Evolutionary conservation across 1,140 invertebrate species (phyloP), one percentile per base, ranked within the genome.

Genomic region (Dreissena rostriformis): DNA sequence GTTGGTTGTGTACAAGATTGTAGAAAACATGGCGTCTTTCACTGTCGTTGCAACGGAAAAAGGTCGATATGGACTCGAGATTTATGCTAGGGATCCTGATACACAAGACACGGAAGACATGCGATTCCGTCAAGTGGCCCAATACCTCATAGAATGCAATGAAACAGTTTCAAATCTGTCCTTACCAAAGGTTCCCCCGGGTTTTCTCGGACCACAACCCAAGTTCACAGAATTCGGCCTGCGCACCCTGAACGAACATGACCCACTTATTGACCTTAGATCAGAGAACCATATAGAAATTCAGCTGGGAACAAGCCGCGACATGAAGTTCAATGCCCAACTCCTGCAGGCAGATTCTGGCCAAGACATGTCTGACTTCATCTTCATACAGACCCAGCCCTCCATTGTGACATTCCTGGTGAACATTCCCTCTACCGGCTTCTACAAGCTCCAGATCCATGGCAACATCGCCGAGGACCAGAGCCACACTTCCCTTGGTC

Each of bases 61-160:
- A 67, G 93, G 93, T 7, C 92, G 93, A 82, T 94, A 92, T 85
- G 93, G 93, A 15, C 87, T 94, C 19, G 93, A 94, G 87, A 91
- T 94, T 57, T 94, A 93, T 77, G 92, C 92, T 52, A 93, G 93
- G 75, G 92, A 94, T 74, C 92, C 88, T 15, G 86, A 87, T 52
- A 86, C 92, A 14, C 82, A 84, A 49, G 90, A 89, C 14, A 88
- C 85, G 11, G 92, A 94, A 76, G 92, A 92, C 49, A 92, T 88
- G 72, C 92, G 91, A 11, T 88, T 93, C 65, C 91, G 90, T 74
- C 92, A 93, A 76, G 89, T 92, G 39, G 92, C 90, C n/a, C 93
- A 93, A 84, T 93, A 92, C 78, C 85, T 93, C 53, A 89, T 93
- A 14, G 76, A 90, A 24, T 93, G 92, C 79, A 88, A 90, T 24